A percentile compares a stretch with the other conserved stretches of the same genome.
Evolutionary conservation across 2,113 vertebrate genomes (phyloP).

Genomic region (Actinemys pallida): DNA sequence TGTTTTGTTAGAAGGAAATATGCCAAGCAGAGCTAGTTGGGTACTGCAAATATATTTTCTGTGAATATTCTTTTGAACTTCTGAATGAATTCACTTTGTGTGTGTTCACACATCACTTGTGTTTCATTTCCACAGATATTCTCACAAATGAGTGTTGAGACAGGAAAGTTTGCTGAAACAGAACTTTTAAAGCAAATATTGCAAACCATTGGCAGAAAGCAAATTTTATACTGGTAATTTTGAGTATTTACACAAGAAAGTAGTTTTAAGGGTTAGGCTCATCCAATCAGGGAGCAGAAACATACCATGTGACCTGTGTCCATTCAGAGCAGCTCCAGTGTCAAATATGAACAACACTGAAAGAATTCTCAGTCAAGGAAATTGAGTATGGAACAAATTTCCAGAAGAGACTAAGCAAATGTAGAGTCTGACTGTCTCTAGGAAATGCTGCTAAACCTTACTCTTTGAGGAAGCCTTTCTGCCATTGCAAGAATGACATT

Average conservation of each 20-base stretch:
- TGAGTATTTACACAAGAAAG: background rate
- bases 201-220: background rate
- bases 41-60: slow-evolving; percentile 18
- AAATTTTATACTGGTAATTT: background rate
- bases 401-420: background rate
- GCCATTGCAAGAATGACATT: background rate
- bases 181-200: background rate
- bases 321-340: background rate
- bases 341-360: background rate
- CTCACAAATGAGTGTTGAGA: background rate
- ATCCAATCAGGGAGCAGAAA: background rate
- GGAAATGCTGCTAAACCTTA: background rate
- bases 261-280: background rate
- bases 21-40: slow-evolving; percentile 6
- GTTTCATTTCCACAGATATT: background rate
- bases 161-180: background rate
- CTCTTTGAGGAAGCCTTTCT: background rate
- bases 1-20: background rate
- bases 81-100: slow-evolving; percentile 19
- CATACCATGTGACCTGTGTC: background rate
- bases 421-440: background rate
- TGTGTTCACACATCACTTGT: background rate
- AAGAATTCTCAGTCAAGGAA: background rate
- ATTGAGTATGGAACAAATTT: background rate
- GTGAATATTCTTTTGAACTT: background rate